Evolutionary conservation across 2,888 invertebrate genomes (phyloP), one percentile per base, ranked within the genome.

Genomic region (Ganaspis brasiliensis): DNA sequence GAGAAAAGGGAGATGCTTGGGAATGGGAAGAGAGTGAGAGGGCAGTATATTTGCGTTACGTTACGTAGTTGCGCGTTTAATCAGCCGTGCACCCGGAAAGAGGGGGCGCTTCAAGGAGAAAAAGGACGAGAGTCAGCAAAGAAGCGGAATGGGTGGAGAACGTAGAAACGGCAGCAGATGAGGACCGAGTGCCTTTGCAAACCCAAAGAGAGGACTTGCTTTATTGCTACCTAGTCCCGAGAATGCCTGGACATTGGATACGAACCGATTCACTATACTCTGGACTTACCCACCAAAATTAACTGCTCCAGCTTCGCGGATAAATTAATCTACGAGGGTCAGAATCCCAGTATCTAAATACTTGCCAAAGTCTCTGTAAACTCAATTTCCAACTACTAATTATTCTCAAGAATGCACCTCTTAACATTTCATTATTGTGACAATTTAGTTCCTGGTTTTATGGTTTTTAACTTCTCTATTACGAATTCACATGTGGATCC

Each of bases 51-150:
- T 90, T 91, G 88, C 90, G 87, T 90, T 87, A 85, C 87, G 89
- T 89, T 89, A 89, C 88, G 89, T 89, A 91, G 90, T 89, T 90
- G 89, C 87, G 88, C 90, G 90, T 91, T 91, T 91, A 91, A 91
- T 91, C 91, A 91, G 88, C 89, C 90, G 86, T 91, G 88, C 85
- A 85, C 84, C 81, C 85, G 82, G 86, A 85, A 86, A 87, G 82
- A 85, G 52, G 85, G 76, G 83, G 82, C 85, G 87, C 86, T 88
- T 88, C 85, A 86, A 85, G 85, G 83, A 86, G 85, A 83, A 84
- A 84, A 87, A 83, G 84, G 81, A 77, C 79, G 79, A 79, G 78
- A 82, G 79, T 59, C 76, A 74, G 72, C 79, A 76, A 74, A 79
- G 79, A 77, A 81, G 63, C 74, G 56, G 74, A 72, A 75, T 73